Conservation (phyloP, 2,797 vertebrate species). For the Intellagama lesueurii region DNA sequence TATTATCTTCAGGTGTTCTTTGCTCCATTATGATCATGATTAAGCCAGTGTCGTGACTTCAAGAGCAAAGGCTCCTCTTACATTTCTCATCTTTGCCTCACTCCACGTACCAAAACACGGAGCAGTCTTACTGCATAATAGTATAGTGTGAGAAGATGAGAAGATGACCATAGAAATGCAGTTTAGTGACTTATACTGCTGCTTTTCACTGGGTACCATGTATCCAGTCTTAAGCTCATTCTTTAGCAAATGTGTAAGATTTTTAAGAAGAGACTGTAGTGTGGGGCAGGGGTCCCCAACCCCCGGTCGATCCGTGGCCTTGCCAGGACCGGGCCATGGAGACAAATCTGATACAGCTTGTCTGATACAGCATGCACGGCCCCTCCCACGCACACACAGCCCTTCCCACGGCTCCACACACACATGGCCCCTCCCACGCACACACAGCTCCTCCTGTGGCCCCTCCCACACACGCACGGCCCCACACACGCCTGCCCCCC, state of each 20-base stretch:
- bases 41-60: constrained; percentile 20
- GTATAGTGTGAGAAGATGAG: not conserved
- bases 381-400: no score
- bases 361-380: no score
- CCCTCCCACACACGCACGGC: no score
- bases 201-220: not conserved
- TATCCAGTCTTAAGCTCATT: not conserved
- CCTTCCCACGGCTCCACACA: no score
- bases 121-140: not conserved
- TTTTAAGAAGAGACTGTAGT: not conserved
- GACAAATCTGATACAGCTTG: no score
- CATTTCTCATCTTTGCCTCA: not conserved
- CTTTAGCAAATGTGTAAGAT: constrained; percentile 3
- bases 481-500: no score
- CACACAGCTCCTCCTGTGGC: no score
- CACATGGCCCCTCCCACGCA: no score
- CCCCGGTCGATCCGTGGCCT: no score
- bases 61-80: not conserved
- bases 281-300: no score
- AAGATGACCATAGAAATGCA: not conserved
- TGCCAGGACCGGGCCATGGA: no score
- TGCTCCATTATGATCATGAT: constrained; percentile 40
- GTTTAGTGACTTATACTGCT: not conserved
- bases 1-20: constrained; percentile 42
- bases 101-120: not conserved